phyloP scores from a whole-genome alignment of 2,888 invertebrate species.

The Cheilosia vulpina region DNA sequence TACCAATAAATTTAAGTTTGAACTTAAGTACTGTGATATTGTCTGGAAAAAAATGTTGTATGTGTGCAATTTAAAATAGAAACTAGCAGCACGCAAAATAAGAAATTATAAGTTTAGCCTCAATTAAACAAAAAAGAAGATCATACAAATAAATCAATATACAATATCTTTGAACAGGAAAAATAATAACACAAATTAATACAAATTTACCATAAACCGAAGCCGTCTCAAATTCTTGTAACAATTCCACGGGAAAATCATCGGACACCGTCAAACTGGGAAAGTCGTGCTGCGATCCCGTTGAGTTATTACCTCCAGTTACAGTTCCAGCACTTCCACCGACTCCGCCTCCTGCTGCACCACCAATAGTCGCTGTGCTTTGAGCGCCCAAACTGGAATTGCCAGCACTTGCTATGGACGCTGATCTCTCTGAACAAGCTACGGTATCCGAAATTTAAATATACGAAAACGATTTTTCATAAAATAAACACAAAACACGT shows the following conservation, averaged over 20 bases:
- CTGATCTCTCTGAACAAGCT: conserved; percentile 84
- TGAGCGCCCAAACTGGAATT: conserved; percentile 82
- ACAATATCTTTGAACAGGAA: conserved; percentile 54
- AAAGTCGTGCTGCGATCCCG: conserved; percentile 83
- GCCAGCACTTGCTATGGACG: conserved; percentile 82
- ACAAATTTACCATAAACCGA: conserved; percentile 82
- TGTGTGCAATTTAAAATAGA: conserved; percentile 55
- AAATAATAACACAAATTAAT: conserved; percentile 54
- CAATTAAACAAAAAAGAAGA: conserved; percentile 34
- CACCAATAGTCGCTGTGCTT: conserved; percentile 80
- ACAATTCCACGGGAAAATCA: conserved; percentile 83
- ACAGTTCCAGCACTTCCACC: conserved; percentile 71
- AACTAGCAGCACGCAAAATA: conserved; percentile 6
- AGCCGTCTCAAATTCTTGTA: conserved; percentile 82
- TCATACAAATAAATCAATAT: conserved; percentile 26
- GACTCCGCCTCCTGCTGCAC: conserved; percentile 71
- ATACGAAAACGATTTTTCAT: conserved; percentile 51
- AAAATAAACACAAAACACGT: conserved; percentile 52
- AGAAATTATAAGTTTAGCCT: conserved; percentile 4
- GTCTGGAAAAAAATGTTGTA: conserved; percentile 15
- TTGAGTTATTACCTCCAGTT: conserved; percentile 73
- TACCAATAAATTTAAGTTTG: too few species aligned
- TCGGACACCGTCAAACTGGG: conserved; percentile 84
- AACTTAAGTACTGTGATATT: conserved; percentile 6
- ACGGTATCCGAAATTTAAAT: conserved; percentile 66